phyloP scores from a whole-genome alignment of 2,888 invertebrate genomes.

The Lithophane leautieri region DNA sequence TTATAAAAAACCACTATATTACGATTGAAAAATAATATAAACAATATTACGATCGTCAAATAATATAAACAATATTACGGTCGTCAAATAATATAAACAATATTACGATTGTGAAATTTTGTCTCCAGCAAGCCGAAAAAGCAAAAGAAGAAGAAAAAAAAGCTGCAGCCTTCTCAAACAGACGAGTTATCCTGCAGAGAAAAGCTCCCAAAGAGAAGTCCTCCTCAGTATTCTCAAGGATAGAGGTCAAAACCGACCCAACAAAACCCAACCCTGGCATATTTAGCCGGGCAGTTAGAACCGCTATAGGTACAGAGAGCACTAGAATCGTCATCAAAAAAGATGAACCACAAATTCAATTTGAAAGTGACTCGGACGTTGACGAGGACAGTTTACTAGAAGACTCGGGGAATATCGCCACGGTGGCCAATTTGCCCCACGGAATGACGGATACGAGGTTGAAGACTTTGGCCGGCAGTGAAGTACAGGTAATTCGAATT shows the following conservation, averaged over 20 bases:
- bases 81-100: not conserved
- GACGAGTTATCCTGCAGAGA: constrained; percentile 83
- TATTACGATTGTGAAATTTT: not conserved
- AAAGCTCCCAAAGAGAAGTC: constrained; percentile 76
- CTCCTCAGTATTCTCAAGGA: constrained; percentile 73
- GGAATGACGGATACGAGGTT: constrained; percentile 87
- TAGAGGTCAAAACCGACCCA: constrained; percentile 76
- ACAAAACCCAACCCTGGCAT: constrained; percentile 81
- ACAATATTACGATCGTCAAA: not conserved
- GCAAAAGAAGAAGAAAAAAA: constrained; percentile 73
- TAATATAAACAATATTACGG: not conserved
- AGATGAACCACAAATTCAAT: constrained; percentile 78
- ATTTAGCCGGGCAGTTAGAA: constrained; percentile 84
- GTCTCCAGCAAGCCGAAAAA: constrained; percentile 63
- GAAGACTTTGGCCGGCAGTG: constrained; percentile 82
- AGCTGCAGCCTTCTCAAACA: constrained; percentile 73
- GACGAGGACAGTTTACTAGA: constrained; percentile 73
- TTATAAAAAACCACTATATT: too few relatives aligned
- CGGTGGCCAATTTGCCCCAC: constrained; percentile 82
- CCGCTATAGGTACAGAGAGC: constrained; percentile 75
- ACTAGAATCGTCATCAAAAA: constrained; percentile 69
- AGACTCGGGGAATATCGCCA: constrained; percentile 71
- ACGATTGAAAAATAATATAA: too few relatives aligned
- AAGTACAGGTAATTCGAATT: constrained; percentile 84
- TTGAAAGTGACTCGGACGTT: constrained; percentile 75